These are phyloP conservation scores for Pristionchus exspectatus DNA, from an alignment of 2,888 invertebrate species.

Conservation along the genomic window DNA sequence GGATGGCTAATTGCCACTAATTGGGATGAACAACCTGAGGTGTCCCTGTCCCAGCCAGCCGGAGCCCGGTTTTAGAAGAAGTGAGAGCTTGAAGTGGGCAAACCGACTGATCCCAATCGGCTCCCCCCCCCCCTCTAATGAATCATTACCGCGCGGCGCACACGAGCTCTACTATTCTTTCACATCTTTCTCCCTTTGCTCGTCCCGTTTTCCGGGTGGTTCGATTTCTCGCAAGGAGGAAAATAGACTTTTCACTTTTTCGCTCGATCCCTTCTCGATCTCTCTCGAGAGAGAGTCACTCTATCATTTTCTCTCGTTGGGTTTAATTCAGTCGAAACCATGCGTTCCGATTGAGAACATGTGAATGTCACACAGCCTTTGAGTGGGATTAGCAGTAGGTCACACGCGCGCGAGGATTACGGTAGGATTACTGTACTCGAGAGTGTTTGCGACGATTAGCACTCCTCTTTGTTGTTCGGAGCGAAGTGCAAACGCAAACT, in stretches of 20 bases:
- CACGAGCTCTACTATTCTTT: conserved; percentile 10
- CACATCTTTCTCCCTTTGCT: not conserved
- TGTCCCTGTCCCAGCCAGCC: not conserved
- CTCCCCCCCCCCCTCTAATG: not conserved
- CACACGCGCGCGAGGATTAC: not conserved
- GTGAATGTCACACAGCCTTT: not conserved
- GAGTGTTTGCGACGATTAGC: not conserved
- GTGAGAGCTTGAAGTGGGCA: not conserved
- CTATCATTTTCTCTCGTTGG: not conserved
- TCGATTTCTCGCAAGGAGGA: not conserved
- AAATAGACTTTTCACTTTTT: not conserved
- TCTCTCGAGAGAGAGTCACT: not conserved
- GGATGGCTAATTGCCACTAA: not conserved
- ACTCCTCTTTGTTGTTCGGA: not conserved
- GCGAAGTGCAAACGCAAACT: not conserved
- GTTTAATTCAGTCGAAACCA: not conserved
- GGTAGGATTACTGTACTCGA: not conserved
- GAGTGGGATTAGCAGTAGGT: not conserved
- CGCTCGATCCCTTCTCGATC: not conserved
- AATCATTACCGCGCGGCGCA: not conserved
- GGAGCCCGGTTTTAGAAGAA: conserved; percentile 12
- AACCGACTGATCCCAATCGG: not conserved
- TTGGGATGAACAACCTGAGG: not conserved
- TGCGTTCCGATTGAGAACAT: not conserved
- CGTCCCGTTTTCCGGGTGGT: conserved; percentile 17